Percentiles rank a stretch among this genome's conserved stretches.
Evolutionary conservation across 2,797 vertebrate species (phyloP).

Genomic region (Gymnothorax reevesii): DNA sequence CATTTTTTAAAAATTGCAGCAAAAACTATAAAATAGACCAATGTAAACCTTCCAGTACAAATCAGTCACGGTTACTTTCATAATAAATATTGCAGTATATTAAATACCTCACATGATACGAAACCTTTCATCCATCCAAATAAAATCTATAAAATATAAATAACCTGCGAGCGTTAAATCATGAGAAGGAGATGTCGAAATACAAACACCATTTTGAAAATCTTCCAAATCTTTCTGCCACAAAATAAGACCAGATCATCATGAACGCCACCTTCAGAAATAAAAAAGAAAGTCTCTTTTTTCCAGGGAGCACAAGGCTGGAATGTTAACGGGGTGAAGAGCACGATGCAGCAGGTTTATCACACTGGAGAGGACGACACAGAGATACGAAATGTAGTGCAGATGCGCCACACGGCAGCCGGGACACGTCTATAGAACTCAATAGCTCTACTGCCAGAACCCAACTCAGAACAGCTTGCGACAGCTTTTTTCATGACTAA

Average conservation of each 20-base stretch:
- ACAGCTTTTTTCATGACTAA: neutral
- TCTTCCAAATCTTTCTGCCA: neutral
- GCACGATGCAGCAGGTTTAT: neutral
- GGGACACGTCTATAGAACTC: neutral
- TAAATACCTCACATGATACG: constrained; percentile 2
- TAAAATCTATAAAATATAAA: constrained; percentile 6
- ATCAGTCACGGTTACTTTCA: constrained; percentile 3
- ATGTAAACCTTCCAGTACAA: neutral
- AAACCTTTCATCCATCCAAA: neutral
- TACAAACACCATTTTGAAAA: neutral
- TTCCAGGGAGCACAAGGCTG: neutral
- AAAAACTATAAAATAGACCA: neutral
- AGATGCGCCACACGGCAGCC: neutral
- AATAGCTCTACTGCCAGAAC: neutral
- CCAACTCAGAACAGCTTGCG: neutral
- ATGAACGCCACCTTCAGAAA: neutral
- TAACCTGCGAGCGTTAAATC: neutral
- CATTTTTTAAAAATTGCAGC: neutral
- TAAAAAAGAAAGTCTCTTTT: neutral
- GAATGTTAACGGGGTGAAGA: neutral
- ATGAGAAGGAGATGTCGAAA: neutral
- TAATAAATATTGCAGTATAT: constrained; percentile 9
- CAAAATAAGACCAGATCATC: neutral
- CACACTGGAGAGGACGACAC: neutral
- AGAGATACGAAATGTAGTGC: neutral